These are phyloP conservation scores for Drosophila pseudotakahashii DNA, from an alignment of 2,888 invertebrate species.

Conservation along the genomic window DNA sequence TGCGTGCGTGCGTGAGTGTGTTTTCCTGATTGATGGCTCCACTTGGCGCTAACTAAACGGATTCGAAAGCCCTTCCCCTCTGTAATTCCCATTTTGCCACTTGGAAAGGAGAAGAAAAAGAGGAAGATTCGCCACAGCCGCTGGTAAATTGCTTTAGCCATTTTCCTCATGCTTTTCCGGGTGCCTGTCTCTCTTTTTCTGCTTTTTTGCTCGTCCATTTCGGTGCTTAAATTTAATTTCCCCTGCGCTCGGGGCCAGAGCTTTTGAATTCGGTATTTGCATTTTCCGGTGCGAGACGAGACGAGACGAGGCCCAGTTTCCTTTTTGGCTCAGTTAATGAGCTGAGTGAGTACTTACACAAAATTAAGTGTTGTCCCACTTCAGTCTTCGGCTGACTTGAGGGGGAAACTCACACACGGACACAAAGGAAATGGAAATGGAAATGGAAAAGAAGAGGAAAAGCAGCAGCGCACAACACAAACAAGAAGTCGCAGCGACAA, in stretches of 20 bases:
- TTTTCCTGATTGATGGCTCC: slow-evolving; percentile 66
- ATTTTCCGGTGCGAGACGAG: slow-evolving; percentile 35
- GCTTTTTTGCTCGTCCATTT: slow-evolving; percentile 18
- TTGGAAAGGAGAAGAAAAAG: slow-evolving; percentile 23
- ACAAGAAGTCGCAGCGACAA: slow-evolving; percentile 65
- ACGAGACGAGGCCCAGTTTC: slow-evolving; percentile 41
- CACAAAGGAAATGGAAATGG: slow-evolving; percentile 79
- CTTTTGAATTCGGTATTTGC: slow-evolving; percentile 51
- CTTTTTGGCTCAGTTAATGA: slow-evolving; percentile 68
- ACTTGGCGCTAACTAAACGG: slow-evolving; percentile 67
- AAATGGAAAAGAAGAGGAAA: slow-evolving; percentile 49
- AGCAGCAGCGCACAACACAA: slow-evolving; percentile 64
- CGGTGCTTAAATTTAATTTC: slow-evolving; percentile 50
- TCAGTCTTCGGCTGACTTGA: slow-evolving; percentile 72
- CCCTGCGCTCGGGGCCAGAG: slow-evolving; percentile 36
- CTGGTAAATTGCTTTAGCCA: slow-evolving; percentile 42
- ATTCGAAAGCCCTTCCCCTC: slow-evolving; percentile 33
- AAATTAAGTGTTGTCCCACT: slow-evolving; percentile 80
- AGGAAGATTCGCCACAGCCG: slow-evolving; percentile 21
- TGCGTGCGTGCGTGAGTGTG: slow-evolving; percentile 30
- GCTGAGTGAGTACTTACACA: slow-evolving; percentile 81
- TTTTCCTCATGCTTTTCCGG: slow-evolving; percentile 23
- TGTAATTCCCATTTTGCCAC: slow-evolving; percentile 32
- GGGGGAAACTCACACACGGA: slow-evolving; percentile 33
- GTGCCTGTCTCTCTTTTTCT: neutral